Conservation (phyloP, 2,113 vertebrate species). For the Fulica atra region DNA sequence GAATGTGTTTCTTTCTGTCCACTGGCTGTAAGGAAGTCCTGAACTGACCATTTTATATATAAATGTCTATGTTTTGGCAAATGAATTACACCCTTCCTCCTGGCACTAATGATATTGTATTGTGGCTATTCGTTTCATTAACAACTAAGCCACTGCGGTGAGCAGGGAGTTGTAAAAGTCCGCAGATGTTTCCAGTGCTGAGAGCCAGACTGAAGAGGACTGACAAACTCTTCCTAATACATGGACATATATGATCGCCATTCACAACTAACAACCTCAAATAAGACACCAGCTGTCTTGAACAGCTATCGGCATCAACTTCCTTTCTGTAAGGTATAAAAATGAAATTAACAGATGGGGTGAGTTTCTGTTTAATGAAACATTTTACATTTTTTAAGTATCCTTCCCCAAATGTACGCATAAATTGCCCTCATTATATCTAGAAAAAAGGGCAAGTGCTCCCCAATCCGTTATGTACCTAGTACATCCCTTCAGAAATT, state of each 20-base stretch:
- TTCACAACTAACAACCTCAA: background rate
- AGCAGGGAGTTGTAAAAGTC: background rate
- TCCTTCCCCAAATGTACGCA: rapidly evolving
- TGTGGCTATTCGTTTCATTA: background rate
- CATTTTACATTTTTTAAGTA: background rate
- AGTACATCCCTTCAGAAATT: background rate
- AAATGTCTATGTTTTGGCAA: background rate
- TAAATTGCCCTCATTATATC: background rate
- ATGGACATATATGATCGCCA: background rate
- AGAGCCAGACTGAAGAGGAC: background rate
- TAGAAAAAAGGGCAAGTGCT: background rate
- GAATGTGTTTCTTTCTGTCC: background rate
- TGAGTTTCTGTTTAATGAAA: conserved; percentile 1
- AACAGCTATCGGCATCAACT: background rate
- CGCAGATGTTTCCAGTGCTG: background rate
- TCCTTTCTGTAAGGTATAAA: background rate
- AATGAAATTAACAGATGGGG: background rate
- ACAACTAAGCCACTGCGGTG: background rate
- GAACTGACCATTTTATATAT: background rate
- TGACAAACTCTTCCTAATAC: background rate
- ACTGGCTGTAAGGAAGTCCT: background rate
- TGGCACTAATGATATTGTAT: background rate
- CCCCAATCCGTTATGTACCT: background rate
- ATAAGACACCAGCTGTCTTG: background rate
- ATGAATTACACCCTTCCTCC: background rate